Base-by-base conservation (phyloP, 1,140 invertebrate species). In the Adoxophyes honmai region DNA sequence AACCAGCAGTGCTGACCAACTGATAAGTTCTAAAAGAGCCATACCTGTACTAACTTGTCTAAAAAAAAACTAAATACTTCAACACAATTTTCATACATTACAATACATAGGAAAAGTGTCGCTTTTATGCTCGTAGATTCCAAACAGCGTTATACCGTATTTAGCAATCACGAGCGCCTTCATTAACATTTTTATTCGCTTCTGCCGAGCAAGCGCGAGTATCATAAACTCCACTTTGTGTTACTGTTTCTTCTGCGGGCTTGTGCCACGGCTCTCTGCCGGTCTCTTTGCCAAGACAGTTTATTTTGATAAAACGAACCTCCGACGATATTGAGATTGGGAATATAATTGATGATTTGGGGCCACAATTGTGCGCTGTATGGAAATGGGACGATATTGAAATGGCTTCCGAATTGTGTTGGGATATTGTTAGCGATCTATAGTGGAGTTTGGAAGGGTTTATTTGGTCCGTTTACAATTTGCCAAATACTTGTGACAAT, bases 291-390 rank as follows among this genome's bases (percentile, higher is more conserved):
- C 42, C 21, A 48, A 48, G 42, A 48, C 42, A 33, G 42, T 48
- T 48, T 48, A 48, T 48, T 48, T 48, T 48, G 42, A 28, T 48
- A 48, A 48, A 48, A 48, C 42, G 42, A 48, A 48, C 42, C 42
- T 33, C 16, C 21, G 21, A 28, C 42, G 42, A 48, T 48, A 48
- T 48, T 48, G 42, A 48, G 42, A 48, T 18, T 16, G 42, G 39
- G 39, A 21, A n/a, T 18, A 33, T 48, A 48, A 48, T 48, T 48
- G 42, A 48, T 48, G 42, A 18, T 48, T 33, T n/a, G 42, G 6
- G 21, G 18, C 18, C 42, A 18, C 42, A 48, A 48, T 48, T 48
- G 42, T 48, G 18, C 42, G 21, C 21, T 48, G 42, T 48, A 48
- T 48, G 42, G 42, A 48, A 48, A 48, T 48, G 42, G 42, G 18